These are phyloP conservation scores for Odontomyia ornata DNA, from an alignment of 2,888 invertebrate genomes.

Conservation along the genomic window DNA sequence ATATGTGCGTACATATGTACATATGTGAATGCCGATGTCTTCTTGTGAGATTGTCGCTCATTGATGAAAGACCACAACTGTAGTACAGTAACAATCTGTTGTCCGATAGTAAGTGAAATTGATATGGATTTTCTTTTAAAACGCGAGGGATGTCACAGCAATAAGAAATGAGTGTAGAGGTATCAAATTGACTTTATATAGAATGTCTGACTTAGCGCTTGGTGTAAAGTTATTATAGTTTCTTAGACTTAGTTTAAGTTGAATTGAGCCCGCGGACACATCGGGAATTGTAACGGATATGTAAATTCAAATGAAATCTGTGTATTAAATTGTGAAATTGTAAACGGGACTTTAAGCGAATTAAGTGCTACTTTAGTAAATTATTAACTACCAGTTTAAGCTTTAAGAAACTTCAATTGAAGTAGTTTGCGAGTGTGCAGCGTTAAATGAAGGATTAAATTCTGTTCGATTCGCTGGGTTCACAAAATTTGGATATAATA, in stretches of 20 bases:
- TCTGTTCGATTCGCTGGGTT: too few relatives aligned
- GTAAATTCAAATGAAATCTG: too few relatives aligned
- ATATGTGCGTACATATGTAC: too few relatives aligned
- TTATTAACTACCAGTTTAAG: too few relatives aligned
- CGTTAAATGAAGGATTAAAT: too few relatives aligned
- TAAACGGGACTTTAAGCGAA: too few relatives aligned
- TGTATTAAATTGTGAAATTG: too few relatives aligned
- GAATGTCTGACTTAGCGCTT: neutral
- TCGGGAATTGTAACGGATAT: neutral
- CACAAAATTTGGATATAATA: too few relatives aligned
- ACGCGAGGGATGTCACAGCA: constrained; percentile 17
- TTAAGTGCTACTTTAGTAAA: too few relatives aligned
- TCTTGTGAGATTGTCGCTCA: neutral
- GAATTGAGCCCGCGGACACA: neutral
- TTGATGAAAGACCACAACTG: constrained; percentile 1
- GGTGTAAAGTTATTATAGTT: neutral
- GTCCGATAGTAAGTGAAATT: constrained; percentile 24
- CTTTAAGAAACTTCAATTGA: too few relatives aligned
- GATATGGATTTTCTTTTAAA: constrained; percentile 41
- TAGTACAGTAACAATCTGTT: neutral
- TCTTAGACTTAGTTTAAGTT: constrained; percentile 23
- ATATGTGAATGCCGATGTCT: too few relatives aligned
- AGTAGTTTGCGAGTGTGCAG: too few relatives aligned
- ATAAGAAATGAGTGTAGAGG: constrained; percentile 9
- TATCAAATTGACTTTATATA: neutral